Percentiles rank a stretch among this genome's conserved stretches.
phyloP scores from a whole-genome alignment of 2,888 invertebrate species.

The Alitta virens region DNA sequence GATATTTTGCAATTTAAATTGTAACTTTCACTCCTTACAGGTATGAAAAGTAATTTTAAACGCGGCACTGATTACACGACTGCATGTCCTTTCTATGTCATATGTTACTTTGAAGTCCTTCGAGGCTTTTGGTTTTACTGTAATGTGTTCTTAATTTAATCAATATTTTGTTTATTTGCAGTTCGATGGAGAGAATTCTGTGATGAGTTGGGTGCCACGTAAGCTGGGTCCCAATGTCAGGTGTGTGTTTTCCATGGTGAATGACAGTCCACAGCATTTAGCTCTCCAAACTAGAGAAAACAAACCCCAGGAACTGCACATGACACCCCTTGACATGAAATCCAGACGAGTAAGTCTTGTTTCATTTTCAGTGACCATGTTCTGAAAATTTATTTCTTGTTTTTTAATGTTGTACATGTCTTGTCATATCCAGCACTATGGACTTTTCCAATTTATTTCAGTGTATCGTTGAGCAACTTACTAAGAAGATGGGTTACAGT shows the following conservation, averaged over 20 bases:
- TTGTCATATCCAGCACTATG: too few relatives aligned
- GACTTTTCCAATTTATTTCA: too few relatives aligned
- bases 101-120: too few relatives aligned
- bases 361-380: too few relatives aligned
- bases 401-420: too few relatives aligned
- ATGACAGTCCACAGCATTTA: constrained; percentile 42
- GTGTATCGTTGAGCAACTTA: too few relatives aligned
- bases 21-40: background rate
- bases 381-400: too few relatives aligned
- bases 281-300: constrained; percentile 43
- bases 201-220: constrained; percentile 52
- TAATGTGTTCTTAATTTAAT: background rate
- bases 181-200: constrained; percentile 49
- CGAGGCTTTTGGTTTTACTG: too few relatives aligned
- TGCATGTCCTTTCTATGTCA: too few relatives aligned
- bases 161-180: constrained; percentile 18
- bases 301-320: constrained; percentile 39
- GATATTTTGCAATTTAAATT: background rate
- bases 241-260: constrained; percentile 44
- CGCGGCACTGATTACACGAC: background rate
- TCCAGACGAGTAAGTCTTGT: constrained; percentile 38
- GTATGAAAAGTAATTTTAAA: background rate
- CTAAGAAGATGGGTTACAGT: too few relatives aligned
- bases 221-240: constrained; percentile 51
- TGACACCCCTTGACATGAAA: constrained; percentile 40